Evolutionary conservation across 1,140 invertebrate genomes (phyloP).

Genomic region (Drosophila busckii): DNA sequence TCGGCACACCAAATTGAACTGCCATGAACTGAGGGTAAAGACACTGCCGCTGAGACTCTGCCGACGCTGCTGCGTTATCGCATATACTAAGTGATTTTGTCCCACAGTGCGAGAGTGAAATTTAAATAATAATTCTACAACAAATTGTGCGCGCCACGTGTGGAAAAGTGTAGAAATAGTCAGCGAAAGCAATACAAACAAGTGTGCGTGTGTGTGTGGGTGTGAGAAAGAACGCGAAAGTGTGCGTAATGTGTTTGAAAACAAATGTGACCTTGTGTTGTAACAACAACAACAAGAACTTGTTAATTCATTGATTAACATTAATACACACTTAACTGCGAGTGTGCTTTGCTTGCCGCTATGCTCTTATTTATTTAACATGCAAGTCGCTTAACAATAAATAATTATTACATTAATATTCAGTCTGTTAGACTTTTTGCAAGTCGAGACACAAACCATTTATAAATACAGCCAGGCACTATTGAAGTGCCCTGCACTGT

Average conservation of each 20-base stretch:
- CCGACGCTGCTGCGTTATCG: slow-evolving; percentile 51
- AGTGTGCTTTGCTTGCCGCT: too few species aligned
- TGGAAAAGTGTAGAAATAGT: slow-evolving; percentile 13
- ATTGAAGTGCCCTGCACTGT: too few species aligned
- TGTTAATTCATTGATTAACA: slow-evolving; percentile 7
- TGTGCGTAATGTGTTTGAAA: slow-evolving; percentile 1
- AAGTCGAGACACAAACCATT: slow-evolving; percentile 39
- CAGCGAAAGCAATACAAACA: not conserved
- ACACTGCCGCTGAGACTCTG: slow-evolving; percentile 6
- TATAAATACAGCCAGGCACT: too few species aligned
- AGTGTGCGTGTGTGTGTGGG: not conserved
- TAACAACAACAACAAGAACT: not conserved
- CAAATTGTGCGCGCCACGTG: slow-evolving; percentile 23
- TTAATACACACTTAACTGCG: too few species aligned
- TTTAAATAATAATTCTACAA: slow-evolving; percentile 45
- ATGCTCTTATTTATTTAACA: too few species aligned
- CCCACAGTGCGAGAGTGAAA: too few species aligned
- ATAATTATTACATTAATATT: too few species aligned
- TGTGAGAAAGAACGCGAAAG: not conserved
- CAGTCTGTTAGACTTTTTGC: too few species aligned
- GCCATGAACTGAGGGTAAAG: slow-evolving; percentile 57
- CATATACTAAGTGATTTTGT: too few species aligned
- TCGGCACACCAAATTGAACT: slow-evolving; percentile 56
- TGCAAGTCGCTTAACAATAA: too few species aligned
- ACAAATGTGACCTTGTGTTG: slow-evolving; percentile 24